These are phyloP conservation scores for Pyrocoelia pectoralis DNA, from an alignment of 2,888 invertebrate genomes.

Conservation along the genomic window DNA sequence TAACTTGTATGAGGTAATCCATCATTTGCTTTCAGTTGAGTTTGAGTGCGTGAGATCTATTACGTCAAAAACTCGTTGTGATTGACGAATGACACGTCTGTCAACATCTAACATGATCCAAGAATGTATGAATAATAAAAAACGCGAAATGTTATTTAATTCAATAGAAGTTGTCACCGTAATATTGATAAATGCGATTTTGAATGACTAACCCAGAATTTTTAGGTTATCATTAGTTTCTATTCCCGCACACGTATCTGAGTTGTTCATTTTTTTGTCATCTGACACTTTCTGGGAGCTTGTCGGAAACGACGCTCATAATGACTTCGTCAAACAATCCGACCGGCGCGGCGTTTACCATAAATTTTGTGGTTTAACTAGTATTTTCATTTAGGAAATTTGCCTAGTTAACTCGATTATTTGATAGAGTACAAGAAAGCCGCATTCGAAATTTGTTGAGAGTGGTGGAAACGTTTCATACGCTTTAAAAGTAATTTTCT, in stretches of 20 bases:
- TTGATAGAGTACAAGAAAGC: slow-evolving; percentile 15
- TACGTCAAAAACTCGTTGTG: slow-evolving; percentile 45
- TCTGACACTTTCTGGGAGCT: too few relatives aligned
- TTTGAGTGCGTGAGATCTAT: slow-evolving; percentile 41
- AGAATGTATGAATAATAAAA: slow-evolving; percentile 45
- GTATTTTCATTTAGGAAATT: slow-evolving; percentile 26
- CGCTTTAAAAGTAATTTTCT: slow-evolving; percentile 25
- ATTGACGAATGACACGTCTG: slow-evolving; percentile 50
- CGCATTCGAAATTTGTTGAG: background rate
- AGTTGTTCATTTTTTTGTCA: slow-evolving; percentile 1
- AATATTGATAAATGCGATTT: slow-evolving; percentile 55
- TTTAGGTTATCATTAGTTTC: slow-evolving; percentile 37
- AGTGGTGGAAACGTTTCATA: background rate
- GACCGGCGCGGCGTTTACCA: too few relatives aligned
- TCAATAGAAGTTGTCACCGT: slow-evolving; percentile 55
- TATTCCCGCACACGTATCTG: background rate
- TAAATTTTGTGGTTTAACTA: slow-evolving; percentile 11
- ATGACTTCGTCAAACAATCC: too few relatives aligned
- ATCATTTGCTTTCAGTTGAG: slow-evolving; percentile 46
- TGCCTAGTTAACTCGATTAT: slow-evolving; percentile 20
- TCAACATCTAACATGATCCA: slow-evolving; percentile 45
- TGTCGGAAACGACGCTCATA: too few relatives aligned
- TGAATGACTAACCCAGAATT: slow-evolving; percentile 45
- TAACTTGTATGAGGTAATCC: slow-evolving; percentile 49
- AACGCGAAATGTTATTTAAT: slow-evolving; percentile 50